A percentile compares a stretch with the other conserved stretches of the same genome.
Conservation (phyloP, 92 coral and sea anemone species). For the Montipora capitata region DNA sequence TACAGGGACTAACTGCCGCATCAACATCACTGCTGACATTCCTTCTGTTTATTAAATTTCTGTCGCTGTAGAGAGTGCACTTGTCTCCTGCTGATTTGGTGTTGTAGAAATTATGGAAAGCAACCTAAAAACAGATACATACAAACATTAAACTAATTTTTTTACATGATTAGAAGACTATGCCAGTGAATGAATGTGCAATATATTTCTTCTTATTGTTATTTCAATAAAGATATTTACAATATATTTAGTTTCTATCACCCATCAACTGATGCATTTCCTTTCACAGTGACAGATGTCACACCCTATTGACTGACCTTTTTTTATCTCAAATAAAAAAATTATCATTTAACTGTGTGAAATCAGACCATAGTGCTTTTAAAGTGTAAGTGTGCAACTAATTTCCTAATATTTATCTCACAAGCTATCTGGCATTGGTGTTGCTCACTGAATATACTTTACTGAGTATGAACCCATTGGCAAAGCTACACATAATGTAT, state of each 20-base stretch:
- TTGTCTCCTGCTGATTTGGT: conserved; percentile 73
- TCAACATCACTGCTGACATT: conserved; percentile 80
- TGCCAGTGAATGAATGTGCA: conserved; percentile 45
- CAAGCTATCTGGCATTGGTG: conserved; percentile 29
- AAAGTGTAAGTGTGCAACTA: conserved; percentile 27
- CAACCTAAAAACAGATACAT: conserved; percentile 37
- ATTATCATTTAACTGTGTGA: conserved; percentile 43
- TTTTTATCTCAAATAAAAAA: conserved; percentile 21
- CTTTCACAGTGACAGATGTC: conserved; percentile 33
- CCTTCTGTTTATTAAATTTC: conserved; percentile 83
- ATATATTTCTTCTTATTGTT: conserved; percentile 10
- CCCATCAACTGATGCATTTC: conserved; percentile 40
- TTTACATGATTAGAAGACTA: conserved; percentile 20
- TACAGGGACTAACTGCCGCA: conserved; percentile 73
- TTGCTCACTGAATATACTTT: background rate
- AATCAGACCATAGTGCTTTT: conserved; percentile 34
- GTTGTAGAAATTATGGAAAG: conserved; percentile 64
- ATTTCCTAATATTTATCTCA: conserved; percentile 29
- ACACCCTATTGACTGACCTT: conserved; percentile 36
- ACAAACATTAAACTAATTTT: conserved; percentile 17
- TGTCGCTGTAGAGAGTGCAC: conserved; percentile 77
- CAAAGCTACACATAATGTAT: conserved; percentile 31
- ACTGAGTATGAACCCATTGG: conserved; percentile 21
- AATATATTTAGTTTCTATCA: conserved; percentile 7
- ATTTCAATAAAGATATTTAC: conserved; percentile 29